A percentile compares a stretch with the other conserved stretches of the same genome.
These are phyloP conservation scores for Enteromius treurensis DNA, from an alignment of 2,797 vertebrate genomes.

Conservation along the genomic window DNA sequence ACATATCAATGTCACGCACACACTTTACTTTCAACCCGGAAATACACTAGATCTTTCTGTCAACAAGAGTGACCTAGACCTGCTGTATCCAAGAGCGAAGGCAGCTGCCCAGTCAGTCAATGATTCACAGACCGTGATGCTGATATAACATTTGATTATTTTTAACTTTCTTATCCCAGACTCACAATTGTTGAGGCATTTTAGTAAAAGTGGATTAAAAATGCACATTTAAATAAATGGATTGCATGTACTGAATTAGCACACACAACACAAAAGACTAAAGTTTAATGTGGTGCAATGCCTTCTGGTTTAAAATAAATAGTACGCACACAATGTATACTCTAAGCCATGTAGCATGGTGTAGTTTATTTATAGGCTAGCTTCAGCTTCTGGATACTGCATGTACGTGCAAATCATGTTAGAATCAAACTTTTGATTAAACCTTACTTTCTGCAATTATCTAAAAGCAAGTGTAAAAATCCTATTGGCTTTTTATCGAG, in stretches of 20 bases:
- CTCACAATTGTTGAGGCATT: neutral
- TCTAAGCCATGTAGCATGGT: neutral
- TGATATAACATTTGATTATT: slow-evolving; percentile 11
- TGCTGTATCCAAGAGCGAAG: neutral
- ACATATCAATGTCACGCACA: slow-evolving; percentile 10
- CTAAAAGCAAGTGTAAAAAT: neutral
- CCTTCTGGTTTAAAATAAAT: neutral
- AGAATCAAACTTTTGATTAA: neutral
- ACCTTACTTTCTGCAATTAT: neutral
- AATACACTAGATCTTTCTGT: slow-evolving; percentile 24
- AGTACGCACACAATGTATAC: neutral
- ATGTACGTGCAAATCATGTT: neutral
- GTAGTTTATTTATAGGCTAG: neutral
- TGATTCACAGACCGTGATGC: neutral
- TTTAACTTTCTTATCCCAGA: neutral
- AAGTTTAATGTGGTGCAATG: neutral
- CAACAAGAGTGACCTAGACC: slow-evolving; percentile 37
- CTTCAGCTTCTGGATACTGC: too few relatives aligned
- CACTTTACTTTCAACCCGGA: slow-evolving; percentile 8
- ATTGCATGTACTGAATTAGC: neutral
- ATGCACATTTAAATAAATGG: neutral
- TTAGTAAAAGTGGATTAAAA: neutral
- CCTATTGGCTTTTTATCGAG: neutral
- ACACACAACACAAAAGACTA: neutral
- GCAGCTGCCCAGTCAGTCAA: slow-evolving; percentile 31